Percentiles rank a stretch among this genome's conserved stretches.
Evolutionary conservation across 2,797 vertebrate genomes (phyloP).

Genomic region (Phrynocephalus guinanensis): DNA sequence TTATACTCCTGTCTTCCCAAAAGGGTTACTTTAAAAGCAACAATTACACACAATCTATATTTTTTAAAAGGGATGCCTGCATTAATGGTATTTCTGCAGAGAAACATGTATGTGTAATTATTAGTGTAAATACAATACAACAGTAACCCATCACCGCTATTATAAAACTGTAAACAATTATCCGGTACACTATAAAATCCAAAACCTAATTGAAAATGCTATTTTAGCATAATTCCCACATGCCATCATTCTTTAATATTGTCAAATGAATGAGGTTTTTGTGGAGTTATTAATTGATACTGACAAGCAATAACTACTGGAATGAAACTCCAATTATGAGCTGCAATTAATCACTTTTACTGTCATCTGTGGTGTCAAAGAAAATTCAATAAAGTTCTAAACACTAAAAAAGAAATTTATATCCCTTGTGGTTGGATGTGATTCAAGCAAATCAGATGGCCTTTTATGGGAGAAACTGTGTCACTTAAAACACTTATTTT

Average conservation of each 20-base stretch:
- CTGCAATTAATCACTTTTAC: conserved; percentile 87
- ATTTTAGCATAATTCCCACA: conserved; percentile 76
- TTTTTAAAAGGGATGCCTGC: conserved; percentile 38
- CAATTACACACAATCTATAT: conserved; percentile 64
- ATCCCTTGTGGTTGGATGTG: conserved; percentile 51
- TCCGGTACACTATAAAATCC: conserved; percentile 77
- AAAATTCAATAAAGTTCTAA: conserved; percentile 74
- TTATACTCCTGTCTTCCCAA: conserved; percentile 16
- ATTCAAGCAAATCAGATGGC: conserved; percentile 57
- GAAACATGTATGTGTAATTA: conserved; percentile 72
- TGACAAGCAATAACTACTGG: conserved; percentile 86
- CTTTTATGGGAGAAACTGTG: conserved; percentile 52
- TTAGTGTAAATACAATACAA: conserved; percentile 73
- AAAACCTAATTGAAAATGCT: conserved; percentile 80
- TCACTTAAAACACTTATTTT: conserved; percentile 52
- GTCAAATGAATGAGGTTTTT: conserved; percentile 78
- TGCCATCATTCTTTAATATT: conserved; percentile 79
- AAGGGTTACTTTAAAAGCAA: conserved; percentile 58
- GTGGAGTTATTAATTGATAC: conserved; percentile 83
- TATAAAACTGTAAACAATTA: conserved; percentile 79
- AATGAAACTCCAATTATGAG: conserved; percentile 86
- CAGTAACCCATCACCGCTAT: conserved; percentile 73
- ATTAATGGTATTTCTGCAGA: conserved; percentile 68
- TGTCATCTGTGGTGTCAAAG: conserved; percentile 80
- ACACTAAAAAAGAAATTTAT: conserved; percentile 60